phyloP scores from a whole-genome alignment of 2,113 vertebrate species.

The Brachypteracias leptosomus region DNA sequence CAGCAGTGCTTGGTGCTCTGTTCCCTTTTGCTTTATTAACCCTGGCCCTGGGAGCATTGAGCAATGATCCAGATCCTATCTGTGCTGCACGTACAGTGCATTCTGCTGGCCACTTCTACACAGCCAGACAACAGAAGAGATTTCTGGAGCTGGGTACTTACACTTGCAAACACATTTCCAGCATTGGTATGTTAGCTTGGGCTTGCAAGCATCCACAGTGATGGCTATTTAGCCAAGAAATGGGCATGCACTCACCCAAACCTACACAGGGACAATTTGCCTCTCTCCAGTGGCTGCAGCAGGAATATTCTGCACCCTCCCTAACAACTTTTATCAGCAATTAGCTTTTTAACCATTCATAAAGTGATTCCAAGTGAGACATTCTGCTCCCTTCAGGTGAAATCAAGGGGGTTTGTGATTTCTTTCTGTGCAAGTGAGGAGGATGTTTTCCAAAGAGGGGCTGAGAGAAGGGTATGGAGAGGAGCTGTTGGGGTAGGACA shows the following conservation, averaged over 20 bases:
- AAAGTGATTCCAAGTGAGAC: not conserved
- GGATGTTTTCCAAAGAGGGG: not conserved
- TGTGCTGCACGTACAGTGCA: conserved; percentile 14
- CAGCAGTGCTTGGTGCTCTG: conserved; percentile 10
- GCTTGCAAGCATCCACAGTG: not conserved
- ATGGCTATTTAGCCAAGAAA: not conserved
- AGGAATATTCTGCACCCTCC: not conserved
- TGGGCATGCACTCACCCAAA: not conserved
- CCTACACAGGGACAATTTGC: not conserved
- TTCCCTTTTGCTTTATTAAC: conserved; percentile 55
- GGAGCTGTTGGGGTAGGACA: not conserved
- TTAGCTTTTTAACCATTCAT: not conserved
- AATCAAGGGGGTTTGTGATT: not conserved
- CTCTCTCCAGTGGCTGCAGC: not conserved
- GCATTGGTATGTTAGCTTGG: not conserved
- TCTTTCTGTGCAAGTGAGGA: not conserved
- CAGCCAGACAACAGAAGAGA: not conserved
- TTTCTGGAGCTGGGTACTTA: not conserved
- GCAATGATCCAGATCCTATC: conserved; percentile 1
- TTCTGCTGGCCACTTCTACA: conserved; percentile 7
- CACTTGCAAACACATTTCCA: not conserved
- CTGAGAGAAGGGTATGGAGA: not conserved
- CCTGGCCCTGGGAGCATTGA: conserved; percentile 29
- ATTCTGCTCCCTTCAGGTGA: not conserved
- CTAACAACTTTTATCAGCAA: not conserved